These are phyloP conservation scores for Micrastur ruficollis DNA, from an alignment of 2,797 vertebrate species.

Conservation along the genomic window DNA sequence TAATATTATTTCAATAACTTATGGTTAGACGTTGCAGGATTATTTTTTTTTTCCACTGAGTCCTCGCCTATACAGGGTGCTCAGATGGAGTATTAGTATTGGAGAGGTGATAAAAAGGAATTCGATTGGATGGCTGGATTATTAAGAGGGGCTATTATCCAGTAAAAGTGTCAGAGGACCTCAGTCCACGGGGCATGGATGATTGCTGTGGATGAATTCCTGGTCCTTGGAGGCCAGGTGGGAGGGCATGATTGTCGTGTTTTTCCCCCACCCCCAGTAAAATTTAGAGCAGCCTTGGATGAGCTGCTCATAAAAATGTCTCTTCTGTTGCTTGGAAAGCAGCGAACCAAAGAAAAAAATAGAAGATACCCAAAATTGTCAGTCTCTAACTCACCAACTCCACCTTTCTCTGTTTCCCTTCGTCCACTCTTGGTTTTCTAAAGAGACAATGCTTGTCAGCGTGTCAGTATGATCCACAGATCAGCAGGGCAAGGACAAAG, in stretches of 20 bases:
- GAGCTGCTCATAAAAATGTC: neutral
- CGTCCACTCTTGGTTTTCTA: neutral
- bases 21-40: neutral
- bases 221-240: slow-evolving; percentile 2
- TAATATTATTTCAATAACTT: neutral
- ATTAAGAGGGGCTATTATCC: slow-evolving; percentile 10
- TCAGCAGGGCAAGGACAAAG: neutral
- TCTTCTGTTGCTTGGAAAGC: neutral
- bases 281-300: slow-evolving; percentile 1
- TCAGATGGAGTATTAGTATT: neutral
- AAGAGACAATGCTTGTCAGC: neutral
- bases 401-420: neutral
- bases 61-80: neutral
- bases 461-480: neutral
- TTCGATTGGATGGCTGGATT: slow-evolving; percentile 8
- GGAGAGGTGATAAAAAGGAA: slow-evolving; percentile 22
- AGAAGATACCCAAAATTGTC: neutral
- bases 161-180: slow-evolving; percentile 14
- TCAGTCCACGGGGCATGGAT: neutral
- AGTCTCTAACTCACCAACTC: neutral
- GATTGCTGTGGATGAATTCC: slow-evolving; percentile 19
- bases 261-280: neutral
- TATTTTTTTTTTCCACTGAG: neutral
- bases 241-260: neutral
- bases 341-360: neutral